Base-by-base conservation (phyloP, 2,888 invertebrate genomes). In the Spicauda simplicius region DNA sequence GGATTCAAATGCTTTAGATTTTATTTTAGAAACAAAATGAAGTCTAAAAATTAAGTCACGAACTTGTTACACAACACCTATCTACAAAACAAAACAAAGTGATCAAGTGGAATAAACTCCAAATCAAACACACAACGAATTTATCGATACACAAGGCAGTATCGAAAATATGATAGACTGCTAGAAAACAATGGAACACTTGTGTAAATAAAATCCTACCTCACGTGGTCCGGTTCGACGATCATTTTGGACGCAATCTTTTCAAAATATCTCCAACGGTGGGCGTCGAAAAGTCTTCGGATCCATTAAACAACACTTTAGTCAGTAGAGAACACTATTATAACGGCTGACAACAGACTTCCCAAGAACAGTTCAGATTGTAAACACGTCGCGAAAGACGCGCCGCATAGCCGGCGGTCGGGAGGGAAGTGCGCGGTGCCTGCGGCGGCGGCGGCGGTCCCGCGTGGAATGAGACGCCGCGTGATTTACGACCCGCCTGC, bases 401-500 rank as follows among this genome's bases (percentile, higher is more conserved):
- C 89, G 87, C 80, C 91, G 86, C 87, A 84, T 83, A 77, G 83
- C 81, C 89, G 90, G 86, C 90, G 86, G 90, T 84, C 90, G 87
- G 75, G 76, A 85, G 87, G 87, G 90, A 91, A 92, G 88, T 92
- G 92, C 86, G 90, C 88, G 85, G 83, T 83, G 89, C 93, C 91
- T 90, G 91, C 93, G 88, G 91, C 91, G 82, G 86, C 88, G 82
- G 87, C 91, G 91, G 90, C 87, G 87, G 87, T 88, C 92, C 90
- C 93, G 93, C 93, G 91, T 90, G 93, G 93, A 93, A 93, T 93
- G 93, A 93, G 91, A 90, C 83, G 85, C 89, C 87, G 87, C 85
- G 90, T 93, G 93, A 93, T 93, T 93, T 93, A 93, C 93, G 93
- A 92, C 91, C 91, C 92, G 92, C 93, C 92, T 91, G 92, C 93